Conservation (phyloP, 2,113 vertebrate genomes). For the Phylloscopus trochilus region DNA sequence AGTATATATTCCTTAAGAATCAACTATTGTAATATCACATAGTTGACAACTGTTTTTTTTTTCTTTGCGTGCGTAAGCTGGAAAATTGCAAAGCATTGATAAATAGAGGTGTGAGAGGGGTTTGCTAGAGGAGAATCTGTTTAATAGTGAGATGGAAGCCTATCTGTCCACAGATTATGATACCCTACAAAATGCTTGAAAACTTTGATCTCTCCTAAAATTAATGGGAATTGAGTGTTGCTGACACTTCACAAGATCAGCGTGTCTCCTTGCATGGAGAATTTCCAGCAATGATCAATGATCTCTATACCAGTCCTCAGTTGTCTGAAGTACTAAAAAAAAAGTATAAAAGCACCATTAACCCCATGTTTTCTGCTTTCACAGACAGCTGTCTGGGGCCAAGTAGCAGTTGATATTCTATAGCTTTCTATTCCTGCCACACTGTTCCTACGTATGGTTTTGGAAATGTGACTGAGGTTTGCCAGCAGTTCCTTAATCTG, state of each 20-base stretch:
- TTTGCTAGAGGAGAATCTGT: neutral
- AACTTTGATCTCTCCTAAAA: neutral
- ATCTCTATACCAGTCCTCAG: neutral
- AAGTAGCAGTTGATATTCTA: neutral
- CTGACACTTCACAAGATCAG: neutral
- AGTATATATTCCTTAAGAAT: neutral
- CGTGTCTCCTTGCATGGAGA: neutral
- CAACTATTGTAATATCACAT: neutral
- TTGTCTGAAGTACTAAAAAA: neutral
- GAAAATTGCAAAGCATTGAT: neutral
- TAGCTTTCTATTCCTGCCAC: conserved; percentile 26
- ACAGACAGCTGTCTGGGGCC: conserved; percentile 13
- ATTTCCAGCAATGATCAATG: neutral
- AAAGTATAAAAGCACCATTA: neutral
- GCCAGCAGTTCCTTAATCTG: conserved; percentile 47
- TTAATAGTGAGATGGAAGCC: neutral
- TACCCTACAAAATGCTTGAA: neutral
- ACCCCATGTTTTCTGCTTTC: conserved; percentile 26
- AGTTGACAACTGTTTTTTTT: neutral
- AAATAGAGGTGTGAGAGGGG: neutral
- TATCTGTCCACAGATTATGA: neutral
- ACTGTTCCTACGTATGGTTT: neutral
- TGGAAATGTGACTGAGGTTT: conserved; percentile 12
- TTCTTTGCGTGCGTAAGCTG: neutral
- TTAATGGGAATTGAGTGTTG: neutral